Evolutionary conservation across 2,113 vertebrate species (phyloP), one percentile per base, ranked within the genome.

Genomic region (Axis porcinus): DNA sequence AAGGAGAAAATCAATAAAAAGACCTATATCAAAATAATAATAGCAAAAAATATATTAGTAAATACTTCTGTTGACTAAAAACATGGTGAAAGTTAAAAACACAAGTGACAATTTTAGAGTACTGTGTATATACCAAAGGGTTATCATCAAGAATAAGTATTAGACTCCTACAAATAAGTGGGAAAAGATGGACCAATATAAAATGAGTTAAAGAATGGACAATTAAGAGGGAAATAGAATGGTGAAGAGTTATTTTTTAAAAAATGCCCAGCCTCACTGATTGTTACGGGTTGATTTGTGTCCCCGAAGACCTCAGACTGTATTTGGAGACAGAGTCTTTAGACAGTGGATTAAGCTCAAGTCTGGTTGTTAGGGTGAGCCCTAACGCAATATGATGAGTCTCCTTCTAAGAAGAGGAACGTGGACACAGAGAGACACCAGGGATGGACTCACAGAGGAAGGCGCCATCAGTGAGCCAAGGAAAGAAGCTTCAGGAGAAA

Each of bases 61-160:
- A 70, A 95, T 76, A 25, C 15, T 91, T 89, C 47, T 81, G 8
- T 86, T 40, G 50, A 76, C 70, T 89, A 95, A 92, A 95, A 96
- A 60, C 33, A 83, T 33, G 2, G 36, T 19, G 23, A 79, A 92
- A 94, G n/a, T 84, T 93, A 58, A 93, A 83, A 88, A 85, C 78
- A 30, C 9, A 92, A 67, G 33, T 55, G 33, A 83, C 23, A 60
- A 28, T 50, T 11, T 86, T 91, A n/a, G 82, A 74, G 81, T 58
- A 64, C 79, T 82, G 81, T 36, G 52, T 9, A 23, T 76, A 3
- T 50, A 55, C 36, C 83, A 94, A 87, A 93, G 16, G 58, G 43
- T 81, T 14, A 43, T 13, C 27, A 40, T 33, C 50, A 33, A 60
- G 70, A 79, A 60, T 55, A 89, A 95, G 43, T 70, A 88, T 28